These are phyloP conservation scores for Hyperopisus bebe DNA, from an alignment of 2,113 vertebrate species.

Conservation along the genomic window DNA sequence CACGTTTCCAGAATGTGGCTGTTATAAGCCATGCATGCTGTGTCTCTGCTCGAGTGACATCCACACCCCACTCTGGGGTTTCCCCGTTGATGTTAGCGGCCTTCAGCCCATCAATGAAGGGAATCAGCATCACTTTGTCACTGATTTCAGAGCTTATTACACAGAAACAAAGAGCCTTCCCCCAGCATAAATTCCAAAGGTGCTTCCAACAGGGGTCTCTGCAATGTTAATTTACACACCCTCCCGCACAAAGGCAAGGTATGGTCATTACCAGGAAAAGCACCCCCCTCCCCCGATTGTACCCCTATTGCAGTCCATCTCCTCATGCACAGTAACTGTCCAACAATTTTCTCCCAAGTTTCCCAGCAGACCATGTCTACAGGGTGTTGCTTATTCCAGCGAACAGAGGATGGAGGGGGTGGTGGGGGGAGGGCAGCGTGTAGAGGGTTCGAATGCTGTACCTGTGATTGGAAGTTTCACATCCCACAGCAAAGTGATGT, in stretches of 20 bases:
- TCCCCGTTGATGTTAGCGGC: background rate
- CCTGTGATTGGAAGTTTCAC: background rate
- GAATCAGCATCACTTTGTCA: background rate
- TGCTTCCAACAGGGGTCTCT: background rate
- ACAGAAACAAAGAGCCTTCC: background rate
- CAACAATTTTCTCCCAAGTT: background rate
- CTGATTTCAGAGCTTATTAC: background rate
- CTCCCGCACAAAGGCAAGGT: background rate
- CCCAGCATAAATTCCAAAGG: background rate
- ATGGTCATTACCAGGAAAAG: background rate
- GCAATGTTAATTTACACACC: background rate
- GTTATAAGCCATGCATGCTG: background rate
- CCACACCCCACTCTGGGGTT: background rate
- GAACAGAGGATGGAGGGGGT: no score
- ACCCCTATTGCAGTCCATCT: background rate
- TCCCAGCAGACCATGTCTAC: background rate
- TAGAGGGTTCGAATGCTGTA: background rate
- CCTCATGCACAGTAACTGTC: background rate
- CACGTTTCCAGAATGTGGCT: background rate
- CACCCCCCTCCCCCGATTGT: background rate
- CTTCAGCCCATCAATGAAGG: background rate
- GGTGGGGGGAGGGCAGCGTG: no score
- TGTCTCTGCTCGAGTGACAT: background rate
- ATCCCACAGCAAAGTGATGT: background rate
- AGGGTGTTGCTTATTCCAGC: background rate